Evolutionary conservation across 2,113 vertebrate genomes (phyloP).

Genomic region (Cololabis saira): DNA sequence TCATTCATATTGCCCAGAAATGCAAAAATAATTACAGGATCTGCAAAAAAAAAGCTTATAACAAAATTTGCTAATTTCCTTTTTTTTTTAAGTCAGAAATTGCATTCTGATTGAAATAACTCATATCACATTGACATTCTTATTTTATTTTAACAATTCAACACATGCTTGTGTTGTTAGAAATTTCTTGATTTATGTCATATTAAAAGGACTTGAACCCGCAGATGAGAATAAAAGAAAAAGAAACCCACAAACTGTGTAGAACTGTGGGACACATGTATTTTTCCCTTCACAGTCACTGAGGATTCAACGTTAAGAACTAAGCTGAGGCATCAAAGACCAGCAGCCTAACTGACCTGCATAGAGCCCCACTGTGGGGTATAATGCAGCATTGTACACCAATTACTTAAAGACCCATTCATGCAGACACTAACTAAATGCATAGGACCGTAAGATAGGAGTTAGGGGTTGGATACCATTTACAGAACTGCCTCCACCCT

Average conservation of each 20-base stretch:
- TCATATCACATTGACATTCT: slow-evolving; percentile 6
- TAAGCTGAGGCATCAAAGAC: slow-evolving; percentile 75
- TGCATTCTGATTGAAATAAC: slow-evolving; percentile 3
- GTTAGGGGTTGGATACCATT: slow-evolving; percentile 54
- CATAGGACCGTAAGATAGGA: slow-evolving; percentile 71
- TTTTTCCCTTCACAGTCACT: slow-evolving; percentile 67
- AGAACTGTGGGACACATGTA: slow-evolving; percentile 70
- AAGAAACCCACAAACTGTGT: slow-evolving; percentile 64
- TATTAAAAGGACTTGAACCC: slow-evolving; percentile 25
- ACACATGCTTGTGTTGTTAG: background rate
- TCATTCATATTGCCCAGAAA: slow-evolving; percentile 30
- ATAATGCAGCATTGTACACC: slow-evolving; percentile 80
- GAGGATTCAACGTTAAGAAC: slow-evolving; percentile 72
- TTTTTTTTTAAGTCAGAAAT: background rate
- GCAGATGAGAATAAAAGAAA: slow-evolving; percentile 48
- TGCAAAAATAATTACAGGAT: slow-evolving; percentile 20
- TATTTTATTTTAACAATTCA: background rate
- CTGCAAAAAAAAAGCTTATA: slow-evolving; percentile 17
- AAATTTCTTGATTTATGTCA: slow-evolving; percentile 15
- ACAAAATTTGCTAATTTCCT: background rate
- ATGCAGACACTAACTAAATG: slow-evolving; percentile 76
- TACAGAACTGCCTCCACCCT: slow-evolving; percentile 66
- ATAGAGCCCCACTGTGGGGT: slow-evolving; percentile 78
- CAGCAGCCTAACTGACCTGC: slow-evolving; percentile 77
- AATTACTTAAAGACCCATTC: slow-evolving; percentile 79